Conservation (phyloP, 2,113 vertebrate genomes). For the Helogale parvula region DNA sequence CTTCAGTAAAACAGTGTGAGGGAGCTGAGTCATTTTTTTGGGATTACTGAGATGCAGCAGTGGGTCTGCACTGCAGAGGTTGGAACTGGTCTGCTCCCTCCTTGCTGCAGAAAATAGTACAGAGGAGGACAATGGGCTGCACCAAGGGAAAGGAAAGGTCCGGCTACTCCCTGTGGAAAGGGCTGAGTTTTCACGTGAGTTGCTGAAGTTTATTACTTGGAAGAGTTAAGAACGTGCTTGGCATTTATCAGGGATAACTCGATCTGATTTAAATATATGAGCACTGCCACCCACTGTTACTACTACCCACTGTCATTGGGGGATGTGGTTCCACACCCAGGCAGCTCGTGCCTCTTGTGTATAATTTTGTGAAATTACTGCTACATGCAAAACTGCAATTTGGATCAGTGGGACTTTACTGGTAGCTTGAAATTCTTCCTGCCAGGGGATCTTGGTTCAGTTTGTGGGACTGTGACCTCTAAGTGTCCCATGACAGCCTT, state of each 20-base stretch:
- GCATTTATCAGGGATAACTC: conserved; percentile 60
- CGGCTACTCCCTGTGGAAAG: background rate
- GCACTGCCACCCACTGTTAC: conserved; percentile 59
- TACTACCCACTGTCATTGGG: conserved; percentile 60
- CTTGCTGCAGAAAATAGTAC: conserved; percentile 46
- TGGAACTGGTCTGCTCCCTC: conserved; percentile 30
- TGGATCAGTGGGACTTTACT: conserved; percentile 44
- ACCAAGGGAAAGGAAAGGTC: background rate
- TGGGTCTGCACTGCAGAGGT: conserved; percentile 45
- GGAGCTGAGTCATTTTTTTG: conserved; percentile 63
- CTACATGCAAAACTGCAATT: conserved; percentile 50
- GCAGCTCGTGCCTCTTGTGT: conserved; percentile 51
- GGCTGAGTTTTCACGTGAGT: background rate
- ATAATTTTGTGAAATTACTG: conserved; percentile 52
- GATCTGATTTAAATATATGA: conserved; percentile 68
- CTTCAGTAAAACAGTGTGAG: conserved; percentile 46
- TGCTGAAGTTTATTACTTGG: conserved; percentile 14
- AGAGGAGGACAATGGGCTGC: background rate
- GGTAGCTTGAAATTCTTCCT: conserved; percentile 39
- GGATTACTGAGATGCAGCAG: background rate
- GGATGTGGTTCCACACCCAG: conserved; percentile 56
- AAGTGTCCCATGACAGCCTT: background rate
- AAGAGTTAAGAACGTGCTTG: conserved; percentile 53
- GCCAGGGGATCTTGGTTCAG: background rate
- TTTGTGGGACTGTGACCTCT: conserved; percentile 27